Base-by-base conservation (phyloP, 2,797 vertebrate species). In the Chelonia mydas region DNA sequence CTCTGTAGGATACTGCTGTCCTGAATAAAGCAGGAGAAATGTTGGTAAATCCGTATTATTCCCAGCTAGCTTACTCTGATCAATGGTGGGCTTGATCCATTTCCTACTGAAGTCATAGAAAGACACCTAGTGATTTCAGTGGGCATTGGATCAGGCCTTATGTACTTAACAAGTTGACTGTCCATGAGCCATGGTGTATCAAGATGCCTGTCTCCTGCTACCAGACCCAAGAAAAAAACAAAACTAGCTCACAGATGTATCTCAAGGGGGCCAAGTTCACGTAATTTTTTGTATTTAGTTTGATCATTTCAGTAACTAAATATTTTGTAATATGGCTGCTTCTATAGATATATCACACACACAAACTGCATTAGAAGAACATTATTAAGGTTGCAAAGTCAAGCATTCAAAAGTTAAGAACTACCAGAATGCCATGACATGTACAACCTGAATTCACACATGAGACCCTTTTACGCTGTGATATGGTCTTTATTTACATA, bases 1-100 rank as follows among this genome's bases (percentile, higher is more conserved):
- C 84, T 80, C 81, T 68, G 81, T 37, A 88, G 90, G 91, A 81
- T 89, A 68, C 87, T 93, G 76, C 61, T 76, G 90, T 94, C 89
- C 76, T 94, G 89, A 83, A 90, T 68, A 74, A 91, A 84, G 77
- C 31, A 83, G 85, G 83, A 85, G 92, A 85, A 92, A 76, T 11
- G 76, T 59, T 93, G 88, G 80, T 78, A 83, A 84, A 57, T 76
- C 41, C 77, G 91, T 54, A 53, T 41, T 88, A 47, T 92, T 84
- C 77, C 61, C 91, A 85, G 86, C 7, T 37, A 61, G 49, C 49
- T 50, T 84, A 49, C 61, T 0, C 0, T 9, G 11, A 50, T 68
- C 88, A 77, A 76, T 76, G 25, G 31, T 37, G 72, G 50, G 28
- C 47, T n/a, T 65, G 33, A 65, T 65, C 61, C 33, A 19, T 65